A percentile compares a stretch with the other conserved stretches of the same genome.
Evolutionary conservation across 2,888 invertebrate species (phyloP).

Genomic region (Eledona agricola): DNA sequence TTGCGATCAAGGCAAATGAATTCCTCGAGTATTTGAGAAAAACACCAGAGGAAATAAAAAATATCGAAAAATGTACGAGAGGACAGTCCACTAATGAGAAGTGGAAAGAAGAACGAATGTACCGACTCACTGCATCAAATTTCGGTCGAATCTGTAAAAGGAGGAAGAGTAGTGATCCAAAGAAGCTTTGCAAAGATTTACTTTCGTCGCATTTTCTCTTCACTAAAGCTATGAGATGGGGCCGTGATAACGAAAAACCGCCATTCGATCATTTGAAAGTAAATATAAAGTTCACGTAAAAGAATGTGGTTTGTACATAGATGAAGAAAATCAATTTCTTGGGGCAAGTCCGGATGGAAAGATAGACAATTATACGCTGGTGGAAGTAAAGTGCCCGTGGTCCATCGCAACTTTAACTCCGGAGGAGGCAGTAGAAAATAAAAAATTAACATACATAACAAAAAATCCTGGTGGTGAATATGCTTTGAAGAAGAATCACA

Average conservation of each 20-base stretch:
- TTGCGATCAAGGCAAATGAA: constrained; percentile 1
- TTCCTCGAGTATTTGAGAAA: not conserved
- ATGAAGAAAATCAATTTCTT: constrained; percentile 1
- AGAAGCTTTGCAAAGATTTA: not conserved
- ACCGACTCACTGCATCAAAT: constrained; percentile 15
- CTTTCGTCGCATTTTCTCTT: not conserved
- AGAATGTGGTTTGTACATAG: constrained; percentile 1
- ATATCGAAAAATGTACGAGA: not conserved
- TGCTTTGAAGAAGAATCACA: too few relatives aligned
- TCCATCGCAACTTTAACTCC: not conserved
- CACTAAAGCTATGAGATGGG: not conserved
- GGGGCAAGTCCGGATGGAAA: constrained; percentile 4
- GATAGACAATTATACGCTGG: not conserved
- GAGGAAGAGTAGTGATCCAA: not conserved
- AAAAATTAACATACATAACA: too few relatives aligned
- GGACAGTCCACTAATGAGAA: not conserved
- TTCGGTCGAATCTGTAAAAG: constrained; percentile 9
- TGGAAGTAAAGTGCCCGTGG: constrained; percentile 8
- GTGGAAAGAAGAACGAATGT: not conserved
- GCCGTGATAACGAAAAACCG: constrained; percentile 1
- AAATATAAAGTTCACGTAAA: not conserved
- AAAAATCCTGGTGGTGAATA: too few relatives aligned
- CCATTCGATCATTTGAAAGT: not conserved
- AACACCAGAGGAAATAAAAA: not conserved
- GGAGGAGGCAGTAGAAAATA: constrained; percentile 2